phyloP scores from a whole-genome alignment of 2,888 invertebrate species.

The Meiosimyza decipiens region DNA sequence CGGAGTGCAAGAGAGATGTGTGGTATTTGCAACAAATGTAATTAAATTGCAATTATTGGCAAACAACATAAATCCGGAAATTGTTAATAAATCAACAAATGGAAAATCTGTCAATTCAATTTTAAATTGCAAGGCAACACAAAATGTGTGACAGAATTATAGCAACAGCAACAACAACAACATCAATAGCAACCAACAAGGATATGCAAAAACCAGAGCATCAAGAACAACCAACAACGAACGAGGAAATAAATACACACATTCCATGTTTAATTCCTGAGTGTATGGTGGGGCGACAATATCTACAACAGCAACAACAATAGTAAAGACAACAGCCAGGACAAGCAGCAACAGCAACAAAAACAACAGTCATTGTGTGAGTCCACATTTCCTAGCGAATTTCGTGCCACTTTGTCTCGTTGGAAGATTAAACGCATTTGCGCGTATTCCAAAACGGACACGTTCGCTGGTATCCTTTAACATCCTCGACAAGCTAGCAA shows the following conservation, averaged over 20 bases:
- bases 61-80: slow-evolving; percentile 27
- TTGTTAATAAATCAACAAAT: slow-evolving; percentile 34
- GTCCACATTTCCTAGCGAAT: slow-evolving; percentile 12
- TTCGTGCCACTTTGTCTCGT: slow-evolving; percentile 65
- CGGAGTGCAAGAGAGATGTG: too few relatives aligned
- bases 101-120: slow-evolving; percentile 23
- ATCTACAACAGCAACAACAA: slow-evolving; percentile 33
- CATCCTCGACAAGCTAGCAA: too few relatives aligned
- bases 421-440: slow-evolving; percentile 65
- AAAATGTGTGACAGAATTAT: slow-evolving; percentile 4
- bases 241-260: slow-evolving; percentile 19
- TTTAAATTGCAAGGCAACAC: background rate
- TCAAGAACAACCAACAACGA: background rate
- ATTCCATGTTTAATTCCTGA: slow-evolving; percentile 12
- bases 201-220: slow-evolving; percentile 28
- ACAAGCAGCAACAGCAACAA: slow-evolving; percentile 12
- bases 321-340: slow-evolving; percentile 13
- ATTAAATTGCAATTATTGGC: slow-evolving; percentile 26
- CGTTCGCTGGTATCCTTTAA: slow-evolving; percentile 9
- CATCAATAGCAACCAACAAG: slow-evolving; percentile 13
- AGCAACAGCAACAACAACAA: slow-evolving; percentile 12
- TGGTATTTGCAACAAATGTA: too few relatives aligned
- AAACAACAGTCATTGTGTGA: slow-evolving; percentile 16
- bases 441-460: slow-evolving; percentile 41
- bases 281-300: background rate